These are phyloP conservation scores for Intellagama lesueurii DNA, from an alignment of 2,797 vertebrate genomes.

Conservation along the genomic window DNA sequence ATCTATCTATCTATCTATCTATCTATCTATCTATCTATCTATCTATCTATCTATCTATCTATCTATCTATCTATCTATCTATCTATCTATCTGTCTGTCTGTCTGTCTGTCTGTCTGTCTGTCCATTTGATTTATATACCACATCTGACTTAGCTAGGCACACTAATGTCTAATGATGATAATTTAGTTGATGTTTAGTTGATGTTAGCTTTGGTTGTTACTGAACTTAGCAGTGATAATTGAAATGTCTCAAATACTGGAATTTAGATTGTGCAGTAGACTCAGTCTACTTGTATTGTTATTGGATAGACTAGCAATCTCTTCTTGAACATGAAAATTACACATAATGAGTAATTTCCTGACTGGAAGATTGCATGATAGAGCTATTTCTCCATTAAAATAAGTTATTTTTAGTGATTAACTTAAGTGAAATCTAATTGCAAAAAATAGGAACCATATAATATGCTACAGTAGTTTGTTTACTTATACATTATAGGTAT, in stretches of 20 bases:
- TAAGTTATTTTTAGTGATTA: slow-evolving; percentile 70
- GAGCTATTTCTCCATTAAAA: slow-evolving; percentile 66
- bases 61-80: too few species aligned
- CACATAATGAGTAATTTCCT: slow-evolving; percentile 69
- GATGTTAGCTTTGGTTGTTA: slow-evolving; percentile 46
- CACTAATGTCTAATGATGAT: slow-evolving; percentile 46
- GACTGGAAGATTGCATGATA: slow-evolving; percentile 59
- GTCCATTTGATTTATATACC: too few species aligned
- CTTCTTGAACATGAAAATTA: slow-evolving; percentile 67
- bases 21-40: too few species aligned
- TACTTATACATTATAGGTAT: slow-evolving; percentile 48
- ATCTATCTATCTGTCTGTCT: too few species aligned
- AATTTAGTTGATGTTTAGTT: slow-evolving; percentile 44
- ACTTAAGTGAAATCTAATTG: slow-evolving; percentile 61
- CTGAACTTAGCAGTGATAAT: slow-evolving; percentile 52
- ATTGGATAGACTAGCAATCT: slow-evolving; percentile 57
- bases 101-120: too few species aligned
- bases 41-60: too few species aligned
- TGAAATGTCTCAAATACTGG: slow-evolving; percentile 57
- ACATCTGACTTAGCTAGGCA: slow-evolving; percentile 39
- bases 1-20: too few species aligned
- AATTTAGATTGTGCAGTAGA: slow-evolving; percentile 51
- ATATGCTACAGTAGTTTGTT: slow-evolving; percentile 50
- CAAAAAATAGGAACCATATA: slow-evolving; percentile 53
- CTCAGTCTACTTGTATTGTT: slow-evolving; percentile 57